These are phyloP conservation scores for Pseudochaenichthys georgianus DNA, from an alignment of 2,797 vertebrate genomes.

Conservation along the genomic window DNA sequence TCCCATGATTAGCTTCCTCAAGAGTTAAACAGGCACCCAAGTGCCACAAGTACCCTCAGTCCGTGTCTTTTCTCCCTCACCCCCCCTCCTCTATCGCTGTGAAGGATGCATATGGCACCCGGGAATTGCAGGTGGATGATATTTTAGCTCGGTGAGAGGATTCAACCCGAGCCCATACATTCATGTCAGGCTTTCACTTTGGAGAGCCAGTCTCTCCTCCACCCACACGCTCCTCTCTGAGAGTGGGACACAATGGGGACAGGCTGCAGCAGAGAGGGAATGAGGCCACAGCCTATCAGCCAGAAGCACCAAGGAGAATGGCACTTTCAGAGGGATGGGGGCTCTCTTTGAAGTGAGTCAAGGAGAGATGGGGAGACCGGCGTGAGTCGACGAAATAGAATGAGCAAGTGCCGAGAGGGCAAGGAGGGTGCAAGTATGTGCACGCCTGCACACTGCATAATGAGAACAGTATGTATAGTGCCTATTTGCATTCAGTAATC, in stretches of 20 bases:
- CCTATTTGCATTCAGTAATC: conserved; percentile 72
- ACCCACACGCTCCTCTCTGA: conserved; percentile 73
- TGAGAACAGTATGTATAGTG: conserved; percentile 51
- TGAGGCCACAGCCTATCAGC: conserved; percentile 82
- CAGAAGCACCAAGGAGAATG: conserved; percentile 82
- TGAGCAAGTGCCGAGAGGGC: conserved; percentile 51
- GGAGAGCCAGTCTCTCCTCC: conserved; percentile 79
- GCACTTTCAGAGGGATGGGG: conserved; percentile 71
- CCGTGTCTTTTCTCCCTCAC: conserved; percentile 43
- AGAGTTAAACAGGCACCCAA: conserved; percentile 87
- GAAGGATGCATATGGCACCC: conserved; percentile 70
- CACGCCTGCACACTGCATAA: conserved; percentile 46
- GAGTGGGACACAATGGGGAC: conserved; percentile 84
- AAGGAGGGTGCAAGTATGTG: conserved; percentile 52
- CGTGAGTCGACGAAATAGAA: conserved; percentile 61
- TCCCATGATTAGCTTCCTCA: conserved; percentile 88
- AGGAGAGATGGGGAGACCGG: conserved; percentile 68
- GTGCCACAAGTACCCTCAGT: conserved; percentile 81
- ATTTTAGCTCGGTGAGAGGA: conserved; percentile 63
- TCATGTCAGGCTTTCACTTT: conserved; percentile 76
- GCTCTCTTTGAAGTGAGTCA: conserved; percentile 77
- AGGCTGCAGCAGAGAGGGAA: conserved; percentile 80
- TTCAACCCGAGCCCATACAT: conserved; percentile 71
- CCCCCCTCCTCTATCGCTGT: conserved; percentile 25
- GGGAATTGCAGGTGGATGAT: conserved; percentile 79